Base-by-base conservation (phyloP, 2,797 vertebrate genomes). In the Cryptoblepharus egeriae region DNA sequence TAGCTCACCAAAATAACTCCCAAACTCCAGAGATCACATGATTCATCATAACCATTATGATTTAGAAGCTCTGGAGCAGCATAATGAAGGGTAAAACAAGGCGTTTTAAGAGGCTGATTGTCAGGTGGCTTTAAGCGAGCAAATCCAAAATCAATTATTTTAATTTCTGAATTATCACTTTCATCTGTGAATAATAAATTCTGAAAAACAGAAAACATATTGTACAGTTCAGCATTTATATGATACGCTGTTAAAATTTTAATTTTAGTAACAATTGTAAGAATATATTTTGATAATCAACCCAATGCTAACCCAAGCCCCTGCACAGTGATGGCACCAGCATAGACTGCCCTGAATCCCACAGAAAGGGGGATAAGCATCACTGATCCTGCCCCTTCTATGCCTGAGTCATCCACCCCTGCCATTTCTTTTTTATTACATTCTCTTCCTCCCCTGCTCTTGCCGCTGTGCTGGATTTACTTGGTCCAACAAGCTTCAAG, bases 121-220 rank as follows among this genome's bases (percentile, higher is more conserved):
- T 99, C 99, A 6, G 98, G 98, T 1, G 99, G 99, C 94, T 99
- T 99, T 91, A 99, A 97, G 82, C 97, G 97, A n/a, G 99, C 98
- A 88, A 99, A 99, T 70, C 99, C 99, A 88, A 98, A 99, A 95
- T 99, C 99, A 93, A 99, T 99, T 90, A 99, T 96, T 97, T 99
- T 99, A 91, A 99, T 99, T 96, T 99, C 99, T 1, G 97, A 97
- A 94, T 97, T 98, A 95, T 99, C 98, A 60, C 95, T 97, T 94
- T 99, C 98, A 77, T 98, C 98, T 37, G 98, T 99, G 95, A 99
- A 99, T 90, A 99, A 94, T 91, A 99, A 96, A 95, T 99, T 99
- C 99, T 99, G 68, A 83, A 94, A 88, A 88, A 88, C 85, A 87
- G 79, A 82, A 87, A 4, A 84, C 79, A 18, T 64, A 68, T 42